These are phyloP conservation scores for Synanceia verrucosa DNA, from an alignment of 2,797 vertebrate species.

Conservation along the genomic window DNA sequence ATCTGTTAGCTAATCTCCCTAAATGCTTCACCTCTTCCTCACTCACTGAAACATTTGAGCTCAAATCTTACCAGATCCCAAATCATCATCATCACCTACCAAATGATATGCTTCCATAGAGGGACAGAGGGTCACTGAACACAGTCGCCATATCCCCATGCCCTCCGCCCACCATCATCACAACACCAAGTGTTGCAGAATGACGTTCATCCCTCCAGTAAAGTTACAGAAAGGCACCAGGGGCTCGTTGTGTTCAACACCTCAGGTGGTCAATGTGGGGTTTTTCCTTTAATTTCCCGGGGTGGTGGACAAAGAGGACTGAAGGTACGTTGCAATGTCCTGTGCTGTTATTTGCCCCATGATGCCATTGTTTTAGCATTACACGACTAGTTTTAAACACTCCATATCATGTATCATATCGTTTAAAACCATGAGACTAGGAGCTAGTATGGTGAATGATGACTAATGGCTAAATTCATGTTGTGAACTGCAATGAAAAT, in stretches of 20 bases:
- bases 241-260: slow-evolving; percentile 3
- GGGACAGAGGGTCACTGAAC: background rate
- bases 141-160: background rate
- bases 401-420: background rate
- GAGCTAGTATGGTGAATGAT: background rate
- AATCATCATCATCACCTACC: background rate
- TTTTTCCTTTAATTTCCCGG: slow-evolving; percentile 15
- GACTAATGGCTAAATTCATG: background rate
- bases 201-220: background rate
- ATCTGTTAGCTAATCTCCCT: background rate
- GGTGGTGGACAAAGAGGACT: background rate
- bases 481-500: background rate
- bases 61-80: background rate
- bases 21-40: background rate
- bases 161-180: background rate
- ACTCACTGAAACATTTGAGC: background rate
- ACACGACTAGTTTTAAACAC: background rate
- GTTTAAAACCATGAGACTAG: too few species aligned
- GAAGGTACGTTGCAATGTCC: slow-evolving; percentile 4
- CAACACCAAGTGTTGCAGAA: background rate
- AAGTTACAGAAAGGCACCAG: background rate
- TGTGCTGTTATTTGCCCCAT: background rate
- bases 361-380: background rate
- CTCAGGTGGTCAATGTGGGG: background rate
- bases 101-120: background rate